Evolutionary conservation across 2,797 vertebrate species (phyloP), one percentile per base, ranked within the genome.

Genomic region (Sebastes trivittatus): DNA sequence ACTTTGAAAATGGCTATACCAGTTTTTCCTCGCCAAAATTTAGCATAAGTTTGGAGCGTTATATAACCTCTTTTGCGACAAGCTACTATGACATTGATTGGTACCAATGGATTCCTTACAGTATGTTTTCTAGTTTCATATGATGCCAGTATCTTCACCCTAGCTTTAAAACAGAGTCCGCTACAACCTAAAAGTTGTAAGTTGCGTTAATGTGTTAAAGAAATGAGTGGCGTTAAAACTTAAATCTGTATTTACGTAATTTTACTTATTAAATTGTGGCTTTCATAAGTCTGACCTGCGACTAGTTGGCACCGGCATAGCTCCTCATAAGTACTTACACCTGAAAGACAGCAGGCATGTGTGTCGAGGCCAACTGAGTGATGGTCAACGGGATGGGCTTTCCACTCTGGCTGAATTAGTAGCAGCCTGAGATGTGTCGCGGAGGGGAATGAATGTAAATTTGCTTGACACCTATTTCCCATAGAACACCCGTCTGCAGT

Each of bases 381-480:
- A 32, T 64, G 72, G 55, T 72, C 49, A 63, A 4, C 7, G 7
- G 58, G 79, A 68, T 2, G 52, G 58, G 14, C 60, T 55, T 49
- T 70, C 76, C 29, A 72, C 68, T 66, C 29, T 0, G 60, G 34
- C 75, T 62, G 61, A 84, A 86, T 90, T 80, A 85, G 56, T 7
- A 1, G 72, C 62, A 81, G 75, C 72, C 81, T 54, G 68, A 64
- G 34, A 83, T 56, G 55, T 69, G 71, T 64, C 62, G 6, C 81
- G 27, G 18, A 20, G 80, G 79, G 81, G 74, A 78, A 82, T 75
- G 22, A 55, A 89, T 86, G 71, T 65, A 92, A 90, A 93, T 92
- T 61, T 13, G 3, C 63, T 74, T 75, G 77, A 78, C 82, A 82
- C 27, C 77, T 62, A 20, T 86, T 83, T 77, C 76, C 76, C 25